phyloP scores from a whole-genome alignment of 2,113 vertebrate species.

The Epinephelus moara region DNA sequence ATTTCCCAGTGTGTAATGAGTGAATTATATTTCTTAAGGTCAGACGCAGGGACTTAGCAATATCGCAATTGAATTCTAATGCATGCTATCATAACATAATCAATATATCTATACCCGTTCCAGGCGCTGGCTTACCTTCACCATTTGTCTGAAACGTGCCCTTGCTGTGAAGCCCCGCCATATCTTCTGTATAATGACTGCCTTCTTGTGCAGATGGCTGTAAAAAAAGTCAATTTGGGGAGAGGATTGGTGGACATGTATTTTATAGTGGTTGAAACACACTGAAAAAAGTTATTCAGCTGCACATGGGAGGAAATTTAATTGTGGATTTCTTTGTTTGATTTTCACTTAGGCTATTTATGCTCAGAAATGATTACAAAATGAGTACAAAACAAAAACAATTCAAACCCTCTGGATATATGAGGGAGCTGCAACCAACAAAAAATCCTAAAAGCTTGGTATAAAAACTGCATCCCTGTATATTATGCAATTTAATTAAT shows the following conservation, averaged over 20 bases:
- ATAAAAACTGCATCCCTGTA: background rate
- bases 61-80: conserved; percentile 86
- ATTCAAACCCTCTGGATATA: background rate
- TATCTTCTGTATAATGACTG: conserved; percentile 89
- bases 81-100: conserved; percentile 84
- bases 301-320: conserved; percentile 17
- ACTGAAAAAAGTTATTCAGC: conserved; percentile 42
- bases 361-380: background rate
- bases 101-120: conserved; percentile 82
- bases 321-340: conserved; percentile 26
- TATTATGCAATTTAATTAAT: background rate
- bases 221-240: conserved; percentile 73
- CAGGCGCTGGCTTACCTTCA: conserved; percentile 89
- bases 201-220: conserved; percentile 88
- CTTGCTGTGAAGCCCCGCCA: conserved; percentile 91
- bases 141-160: conserved; percentile 85
- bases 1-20: conserved; percentile 82
- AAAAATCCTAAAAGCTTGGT: background rate
- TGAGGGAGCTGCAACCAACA: background rate
- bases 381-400: conserved; percentile 3
- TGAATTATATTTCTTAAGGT: conserved; percentile 85
- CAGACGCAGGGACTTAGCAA: conserved; percentile 78
- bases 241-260: conserved; percentile 49
- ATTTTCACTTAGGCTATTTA: conserved; percentile 1
- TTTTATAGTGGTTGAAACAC: conserved; percentile 49